Evolutionary conservation across 2,113 vertebrate genomes (phyloP), one percentile per base, ranked within the genome.

Genomic region (Pipra filicauda): DNA sequence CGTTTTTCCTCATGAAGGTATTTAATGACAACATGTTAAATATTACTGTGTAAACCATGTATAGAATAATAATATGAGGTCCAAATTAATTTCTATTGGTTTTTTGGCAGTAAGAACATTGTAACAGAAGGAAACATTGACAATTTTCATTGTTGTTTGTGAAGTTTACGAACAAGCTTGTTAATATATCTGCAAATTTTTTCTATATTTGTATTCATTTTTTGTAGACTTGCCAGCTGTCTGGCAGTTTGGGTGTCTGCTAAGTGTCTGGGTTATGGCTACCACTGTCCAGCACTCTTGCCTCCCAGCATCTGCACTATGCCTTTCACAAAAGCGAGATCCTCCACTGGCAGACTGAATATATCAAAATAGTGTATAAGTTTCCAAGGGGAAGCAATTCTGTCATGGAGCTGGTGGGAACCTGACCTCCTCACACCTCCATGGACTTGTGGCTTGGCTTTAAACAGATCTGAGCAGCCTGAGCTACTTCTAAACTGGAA

Each of bases 101-200:
- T 54, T 93, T 90, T 85, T 73, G 74, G 49, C 44, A 91, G 19
- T 74, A 75, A 95, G 35, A 19, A 17, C 2, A 0, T 88, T 91
- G 33, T 23, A 78, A 87, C 92, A 95, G 74, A 93, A 88, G 48
- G 79, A 77, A 92, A 67, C 43, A 51, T 7, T 74, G 83, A 46
- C 85, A 90, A 37, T 92, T 76, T 83, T 90, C 13, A 8, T 91
- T 92, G 20, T 24, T 66, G 31, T 77, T 76, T 77, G 46, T 77
- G 88, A 83, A 83, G 46, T 92, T 92, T 58, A 91, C 74, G 80
- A 93, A 44, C 27, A 64, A 52, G 35, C 82, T 81, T 67, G 21
- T 92, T 77, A 93, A 76, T 84, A 41, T 48, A 81, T 86, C 93
- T 93, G 26, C 62, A 86, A 12, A 64, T 87, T 93, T 49, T 37